Base-by-base conservation (phyloP, 2,888 invertebrate genomes). In the Leptinotarsa juncta region DNA sequence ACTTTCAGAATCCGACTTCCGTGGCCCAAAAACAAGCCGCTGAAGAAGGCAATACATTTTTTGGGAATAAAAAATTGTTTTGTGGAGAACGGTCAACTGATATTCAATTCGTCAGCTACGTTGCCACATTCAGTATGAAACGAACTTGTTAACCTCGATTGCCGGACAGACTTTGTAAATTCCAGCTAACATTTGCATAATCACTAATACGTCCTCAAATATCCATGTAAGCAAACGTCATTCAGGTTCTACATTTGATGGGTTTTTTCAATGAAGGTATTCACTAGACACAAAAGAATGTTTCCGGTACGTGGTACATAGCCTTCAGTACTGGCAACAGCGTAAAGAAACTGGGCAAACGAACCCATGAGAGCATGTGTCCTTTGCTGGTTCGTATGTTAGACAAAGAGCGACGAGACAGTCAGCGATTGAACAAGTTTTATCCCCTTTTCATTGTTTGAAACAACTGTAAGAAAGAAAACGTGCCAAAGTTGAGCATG, bases 301-400 rank as follows among this genome's bases (percentile, higher is more conserved):
- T 62, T 42, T 62, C 18, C 62, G 62, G 60, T 60, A 60, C 60
- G 26, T 23, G 60, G 10, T 42, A 42, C 12, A 42, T 42, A 10
- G 62, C 42, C 62, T 18, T n/a, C 62, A 62, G 16, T n/a, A 7
- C 2, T 26, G 72, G 60, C 72, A 72, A 72, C 72, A 48, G 15
- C 20, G 67, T 49, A 57, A 18, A 15, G 62, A 57, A 60, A 32
- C 55, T 72, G 62, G 72, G 67, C 67, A 72, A 72, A 72, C 51
- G 72, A 72, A 72, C 72, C 68, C 55, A 62, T 62, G 53, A 49
- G 51, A 50, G 66, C 66, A 48, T 60, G n/a, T 67, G 32, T 71
- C 67, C 67, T 50, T 72, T 49, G 53, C 72, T 72, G 7, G n/a
- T 62, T n/a, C 62, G 42, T 42, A 10, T 42, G 62, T 62, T 42